phyloP scores from a whole-genome alignment of 1,140 invertebrate species.

The Procambarus virginalis region DNA sequence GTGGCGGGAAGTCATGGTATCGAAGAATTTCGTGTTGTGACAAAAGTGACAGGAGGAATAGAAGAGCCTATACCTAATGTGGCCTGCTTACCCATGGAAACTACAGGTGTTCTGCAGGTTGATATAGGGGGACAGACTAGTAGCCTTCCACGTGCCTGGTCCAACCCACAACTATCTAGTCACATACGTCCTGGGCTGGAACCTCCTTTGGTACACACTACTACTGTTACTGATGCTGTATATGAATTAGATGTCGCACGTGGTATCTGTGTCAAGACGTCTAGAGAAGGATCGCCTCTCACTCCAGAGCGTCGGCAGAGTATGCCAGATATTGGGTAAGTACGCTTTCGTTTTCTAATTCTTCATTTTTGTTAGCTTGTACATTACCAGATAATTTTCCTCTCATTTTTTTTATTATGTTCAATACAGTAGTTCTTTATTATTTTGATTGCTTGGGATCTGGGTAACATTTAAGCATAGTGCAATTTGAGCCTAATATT shows the following conservation, averaged over 20 bases:
- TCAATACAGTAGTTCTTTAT: no score
- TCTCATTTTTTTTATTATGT: not conserved
- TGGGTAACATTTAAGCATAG: no score
- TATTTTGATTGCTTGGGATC: no score
- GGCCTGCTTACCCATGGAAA: slow-evolving; percentile 46
- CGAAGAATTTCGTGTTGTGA: slow-evolving; percentile 62
- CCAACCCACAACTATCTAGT: slow-evolving; percentile 78
- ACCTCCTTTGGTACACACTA: slow-evolving; percentile 83
- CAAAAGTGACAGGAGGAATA: slow-evolving; percentile 38
- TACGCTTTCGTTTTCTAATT: not conserved
- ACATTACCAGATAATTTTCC: not conserved
- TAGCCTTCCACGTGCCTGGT: slow-evolving; percentile 83
- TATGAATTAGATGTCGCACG: slow-evolving; percentile 89
- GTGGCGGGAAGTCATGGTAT: slow-evolving; percentile 63
- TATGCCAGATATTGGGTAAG: slow-evolving; percentile 70
- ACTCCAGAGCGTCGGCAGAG: slow-evolving; percentile 70
- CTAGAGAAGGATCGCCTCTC: slow-evolving; percentile 66
- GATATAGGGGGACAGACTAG: slow-evolving; percentile 72
- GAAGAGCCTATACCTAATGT: slow-evolving; percentile 41
- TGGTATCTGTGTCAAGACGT: slow-evolving; percentile 79
- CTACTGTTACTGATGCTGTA: slow-evolving; percentile 86
- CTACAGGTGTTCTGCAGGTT: slow-evolving; percentile 27
- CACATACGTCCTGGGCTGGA: slow-evolving; percentile 76
- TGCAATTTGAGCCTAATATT: no score
- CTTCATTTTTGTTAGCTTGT: not conserved